phyloP scores from a whole-genome alignment of 2,797 vertebrate species.

The Scleropages formosus region DNA sequence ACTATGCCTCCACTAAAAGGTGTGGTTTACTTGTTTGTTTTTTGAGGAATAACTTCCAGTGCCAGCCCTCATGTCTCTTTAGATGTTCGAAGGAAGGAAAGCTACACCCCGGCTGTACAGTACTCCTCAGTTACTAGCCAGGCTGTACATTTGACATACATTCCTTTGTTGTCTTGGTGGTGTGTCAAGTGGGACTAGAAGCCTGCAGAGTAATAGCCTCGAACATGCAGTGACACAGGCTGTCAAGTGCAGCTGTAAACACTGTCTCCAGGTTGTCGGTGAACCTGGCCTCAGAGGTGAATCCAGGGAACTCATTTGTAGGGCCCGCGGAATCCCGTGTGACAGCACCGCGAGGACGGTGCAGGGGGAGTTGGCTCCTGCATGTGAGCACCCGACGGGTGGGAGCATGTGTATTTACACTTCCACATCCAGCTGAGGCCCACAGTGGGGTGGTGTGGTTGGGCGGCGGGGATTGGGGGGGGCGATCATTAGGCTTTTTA shows the following conservation, averaged over 20 bases:
- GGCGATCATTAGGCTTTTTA: slow-evolving; percentile 32
- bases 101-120: neutral
- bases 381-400: slow-evolving; percentile 7
- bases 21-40: too few species aligned
- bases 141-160: neutral
- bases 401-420: slow-evolving; percentile 28
- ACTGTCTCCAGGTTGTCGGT: neutral
- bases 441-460: neutral
- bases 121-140: neutral
- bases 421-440: slow-evolving; percentile 25
- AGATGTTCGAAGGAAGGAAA: too few species aligned
- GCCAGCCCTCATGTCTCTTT: too few species aligned
- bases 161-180: neutral
- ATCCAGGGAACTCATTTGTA: neutral
- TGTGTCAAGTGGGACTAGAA: neutral
- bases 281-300: slow-evolving; percentile 1
- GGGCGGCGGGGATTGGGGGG: neutral
- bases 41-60: too few species aligned
- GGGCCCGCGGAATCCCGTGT: neutral
- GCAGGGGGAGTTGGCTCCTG: neutral
- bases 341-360: neutral
- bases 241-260: neutral
- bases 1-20: too few species aligned
- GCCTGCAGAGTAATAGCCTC: neutral
- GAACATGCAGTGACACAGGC: neutral